phyloP scores from a whole-genome alignment of 1,140 invertebrate species.

The Cecropterus lyciades region DNA sequence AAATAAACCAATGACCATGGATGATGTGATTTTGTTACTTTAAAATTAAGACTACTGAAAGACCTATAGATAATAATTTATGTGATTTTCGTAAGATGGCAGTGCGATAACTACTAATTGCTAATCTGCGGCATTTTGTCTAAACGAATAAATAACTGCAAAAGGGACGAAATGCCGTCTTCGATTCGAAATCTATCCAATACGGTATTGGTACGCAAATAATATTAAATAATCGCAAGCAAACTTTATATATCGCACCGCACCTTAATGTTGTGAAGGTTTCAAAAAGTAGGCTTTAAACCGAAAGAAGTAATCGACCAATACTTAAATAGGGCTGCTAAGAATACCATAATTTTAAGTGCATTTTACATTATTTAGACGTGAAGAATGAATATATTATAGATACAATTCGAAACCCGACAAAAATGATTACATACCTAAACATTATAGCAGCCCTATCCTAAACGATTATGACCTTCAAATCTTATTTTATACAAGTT shows the following conservation, averaged over 20 bases:
- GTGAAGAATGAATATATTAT: constrained; percentile 37
- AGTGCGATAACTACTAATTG: constrained; percentile 24
- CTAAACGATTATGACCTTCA: constrained; percentile 31
- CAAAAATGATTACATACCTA: constrained; percentile 35
- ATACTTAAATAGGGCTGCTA: constrained; percentile 32
- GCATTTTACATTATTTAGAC: constrained; percentile 36
- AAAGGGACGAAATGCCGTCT: constrained; percentile 12
- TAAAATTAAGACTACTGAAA: constrained; percentile 35
- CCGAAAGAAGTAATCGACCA: constrained; percentile 28
- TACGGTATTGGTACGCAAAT: constrained; percentile 1
- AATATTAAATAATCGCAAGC: constrained; percentile 23
- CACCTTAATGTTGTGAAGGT: constrained; percentile 26
- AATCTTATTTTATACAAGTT: constrained; percentile 29
- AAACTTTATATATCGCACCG: constrained; percentile 21
- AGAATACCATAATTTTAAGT: constrained; percentile 31
- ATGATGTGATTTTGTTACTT: constrained; percentile 31
- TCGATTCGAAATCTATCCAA: not conserved
- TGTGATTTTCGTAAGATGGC: constrained; percentile 25
- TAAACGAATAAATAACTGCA: constrained; percentile 3
- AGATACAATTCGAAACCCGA: constrained; percentile 36
- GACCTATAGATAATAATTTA: constrained; percentile 28
- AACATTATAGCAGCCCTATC: constrained; percentile 30
- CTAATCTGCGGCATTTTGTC: constrained; percentile 5
- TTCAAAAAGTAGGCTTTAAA: constrained; percentile 25
- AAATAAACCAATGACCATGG: constrained; percentile 18